Evolutionary conservation across 2,888 invertebrate genomes (phyloP), one percentile per base, ranked within the genome.

Genomic region (Nymphalis polychloros): DNA sequence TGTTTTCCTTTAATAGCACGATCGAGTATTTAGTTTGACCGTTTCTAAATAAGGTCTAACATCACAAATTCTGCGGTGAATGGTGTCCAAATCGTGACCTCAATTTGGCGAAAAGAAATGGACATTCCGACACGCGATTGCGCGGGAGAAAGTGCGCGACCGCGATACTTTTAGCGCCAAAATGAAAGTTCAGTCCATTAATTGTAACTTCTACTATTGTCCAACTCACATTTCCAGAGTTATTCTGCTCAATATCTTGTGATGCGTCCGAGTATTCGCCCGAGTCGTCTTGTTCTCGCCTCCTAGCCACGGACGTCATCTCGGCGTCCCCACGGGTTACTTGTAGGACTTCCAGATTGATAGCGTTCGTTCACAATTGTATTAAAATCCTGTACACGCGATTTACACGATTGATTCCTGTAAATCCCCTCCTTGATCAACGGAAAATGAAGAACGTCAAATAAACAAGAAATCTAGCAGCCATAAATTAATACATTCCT

Each of bases 231-330:
- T 89, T 90, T 78, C 79, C 87, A 20, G 91, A 89, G 83, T 85
- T 86, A 78, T 84, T 89, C 66, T 82, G 89, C 72, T 91, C 92
- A 76, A 88, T 87, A 77, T 92, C 92, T 80, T 90, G 91, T 61
- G 93, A 93, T 79, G 88, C 88, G 70, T 93, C 93, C 61, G 93
- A 93, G 80, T 87, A 92, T 79, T 93, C 93, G 70, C 89, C 90
- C 69, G 93, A 90, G 79, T 92, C 92, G 73, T 89, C 88, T 64
- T 86, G 89, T 62, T 87, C 88, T 77, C 81, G 80, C 81, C 88
- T 86, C 77, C 88, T 84, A 63, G 82, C 85, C 72, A 91, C 85
- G 83, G 93, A 88, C 89, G 93, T 92, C 91, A 92, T 92, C 75
- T 88, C 86, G 81, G 85, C 88, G 87, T 88, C 89, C 85, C 86